Base-by-base conservation (phyloP, 1,140 invertebrate genomes). In the Helicoverpa armigera region DNA sequence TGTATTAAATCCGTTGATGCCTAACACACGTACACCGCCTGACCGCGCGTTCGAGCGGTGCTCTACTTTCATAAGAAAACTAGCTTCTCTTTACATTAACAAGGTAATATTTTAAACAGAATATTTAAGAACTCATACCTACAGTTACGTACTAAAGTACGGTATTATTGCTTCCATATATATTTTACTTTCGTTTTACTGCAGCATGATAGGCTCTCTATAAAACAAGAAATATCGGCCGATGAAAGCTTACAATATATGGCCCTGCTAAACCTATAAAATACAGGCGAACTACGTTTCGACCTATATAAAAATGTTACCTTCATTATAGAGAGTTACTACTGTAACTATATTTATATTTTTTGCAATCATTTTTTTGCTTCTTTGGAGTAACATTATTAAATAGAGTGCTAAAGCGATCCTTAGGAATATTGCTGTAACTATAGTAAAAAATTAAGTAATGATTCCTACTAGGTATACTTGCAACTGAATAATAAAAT, bases 141-240 rank as follows among this genome's bases (percentile, higher is more conserved):
- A 29, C 51, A 18, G 65, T 23, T 54, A 54, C 31, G 29, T 50
- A 51, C 12, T 29, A 4, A 72, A 54, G 50, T 72, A 31, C 50
- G 69, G 69, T 72, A 23, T 54, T 72, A 72, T 54, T 72, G 51
- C 67, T 50, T 53, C 50, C 31, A 54, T 29, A 72, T 72, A 53
- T 72, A 31, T 72, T 72, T 72, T 72, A 72, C 69, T 72, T 29
- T 53, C 69, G 69, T 72, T 72, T 72, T 72, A 72, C 69, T 54
- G 69, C 51, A 54, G 50, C 54, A 72, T 72, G 69, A 72, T 72
- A 54, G 69, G 69, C 16, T 72, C 69, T 31, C 50, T 54, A 72
- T 72, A 72, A 72, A 72, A 72, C 69, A 72, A 54, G 69, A 54
- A 72, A 72, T 72, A 72, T 72, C 18, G 69, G 69, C 51, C 13